These are phyloP conservation scores for Patella depressa DNA, from an alignment of 2,888 invertebrate genomes.

Conservation along the genomic window DNA sequence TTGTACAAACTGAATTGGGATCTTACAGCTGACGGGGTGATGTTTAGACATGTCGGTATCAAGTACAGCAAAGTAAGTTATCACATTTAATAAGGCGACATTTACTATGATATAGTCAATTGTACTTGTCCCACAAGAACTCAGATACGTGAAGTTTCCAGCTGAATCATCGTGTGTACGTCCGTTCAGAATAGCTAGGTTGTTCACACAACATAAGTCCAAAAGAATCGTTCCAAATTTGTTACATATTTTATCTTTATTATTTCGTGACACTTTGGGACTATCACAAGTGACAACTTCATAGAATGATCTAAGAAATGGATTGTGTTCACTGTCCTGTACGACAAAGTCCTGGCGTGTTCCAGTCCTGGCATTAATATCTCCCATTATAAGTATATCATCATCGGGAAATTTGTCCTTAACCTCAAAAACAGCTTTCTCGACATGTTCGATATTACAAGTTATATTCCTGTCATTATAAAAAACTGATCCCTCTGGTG, in stretches of 20 bases:
- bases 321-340: background rate
- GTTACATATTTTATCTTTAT: background rate
- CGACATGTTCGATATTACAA: background rate
- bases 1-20: too few species aligned
- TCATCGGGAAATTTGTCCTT: background rate
- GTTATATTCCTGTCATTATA: background rate
- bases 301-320: background rate
- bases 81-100: background rate
- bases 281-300: background rate
- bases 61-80: background rate
- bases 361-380: background rate
- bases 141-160: background rate
- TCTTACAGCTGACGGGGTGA: too few species aligned
- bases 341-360: background rate
- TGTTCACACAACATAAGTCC: background rate
- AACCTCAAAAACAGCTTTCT: background rate
- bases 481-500: background rate
- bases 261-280: background rate
- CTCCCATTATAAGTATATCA: background rate
- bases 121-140: background rate
- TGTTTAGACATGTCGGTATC: background rate
- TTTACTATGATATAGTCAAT: background rate
- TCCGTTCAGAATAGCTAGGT: background rate
- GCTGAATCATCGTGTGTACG: background rate
- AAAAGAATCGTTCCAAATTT: background rate